Percentiles rank a stretch among this genome's conserved stretches.
Evolutionary conservation across 2,113 vertebrate genomes (phyloP).

Genomic region (Corythoichthys haematopterus): DNA sequence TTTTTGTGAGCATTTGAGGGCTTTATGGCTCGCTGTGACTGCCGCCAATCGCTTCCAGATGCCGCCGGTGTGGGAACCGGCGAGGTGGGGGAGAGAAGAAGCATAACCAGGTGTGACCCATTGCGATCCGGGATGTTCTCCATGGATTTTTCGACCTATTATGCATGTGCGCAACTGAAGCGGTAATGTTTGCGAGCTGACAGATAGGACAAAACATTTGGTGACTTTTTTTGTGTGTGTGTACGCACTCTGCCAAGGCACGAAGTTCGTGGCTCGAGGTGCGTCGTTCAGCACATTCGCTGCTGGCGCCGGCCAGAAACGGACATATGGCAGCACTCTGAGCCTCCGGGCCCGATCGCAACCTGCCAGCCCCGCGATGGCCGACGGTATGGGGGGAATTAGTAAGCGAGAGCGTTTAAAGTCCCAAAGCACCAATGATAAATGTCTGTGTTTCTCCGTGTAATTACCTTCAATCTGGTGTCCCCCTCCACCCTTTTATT

Average conservation of each 20-base stretch:
- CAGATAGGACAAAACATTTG: slow-evolving; percentile 30
- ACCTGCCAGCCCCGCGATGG: slow-evolving; percentile 65
- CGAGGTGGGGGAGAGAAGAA: slow-evolving; percentile 60
- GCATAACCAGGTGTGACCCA: slow-evolving; percentile 73
- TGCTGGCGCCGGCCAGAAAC: slow-evolving; percentile 57
- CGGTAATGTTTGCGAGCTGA: slow-evolving; percentile 37
- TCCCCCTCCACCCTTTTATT: slow-evolving; percentile 28
- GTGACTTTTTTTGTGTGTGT: slow-evolving; percentile 14
- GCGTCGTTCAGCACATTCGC: slow-evolving; percentile 68
- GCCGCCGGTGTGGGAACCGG: slow-evolving; percentile 72
- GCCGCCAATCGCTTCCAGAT: slow-evolving; percentile 75
- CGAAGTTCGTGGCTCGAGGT: slow-evolving; percentile 63
- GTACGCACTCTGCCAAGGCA: slow-evolving; percentile 62
- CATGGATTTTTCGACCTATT: slow-evolving; percentile 51
- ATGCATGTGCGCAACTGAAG: slow-evolving; percentile 26
- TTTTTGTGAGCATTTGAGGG: slow-evolving; percentile 70
- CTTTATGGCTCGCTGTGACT: slow-evolving; percentile 75
- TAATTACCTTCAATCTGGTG: slow-evolving; percentile 66
- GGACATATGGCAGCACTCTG: slow-evolving; percentile 74
- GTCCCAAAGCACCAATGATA: slow-evolving; percentile 64
- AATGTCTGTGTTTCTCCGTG: slow-evolving; percentile 62
- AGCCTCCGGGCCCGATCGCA: slow-evolving; percentile 55
- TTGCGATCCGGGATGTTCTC: slow-evolving; percentile 67
- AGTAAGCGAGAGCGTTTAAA: slow-evolving; percentile 61
- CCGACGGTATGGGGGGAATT: slow-evolving; percentile 58